phyloP scores from a whole-genome alignment of 2,113 vertebrate genomes.

The Phalacrocorax pelagicus region DNA sequence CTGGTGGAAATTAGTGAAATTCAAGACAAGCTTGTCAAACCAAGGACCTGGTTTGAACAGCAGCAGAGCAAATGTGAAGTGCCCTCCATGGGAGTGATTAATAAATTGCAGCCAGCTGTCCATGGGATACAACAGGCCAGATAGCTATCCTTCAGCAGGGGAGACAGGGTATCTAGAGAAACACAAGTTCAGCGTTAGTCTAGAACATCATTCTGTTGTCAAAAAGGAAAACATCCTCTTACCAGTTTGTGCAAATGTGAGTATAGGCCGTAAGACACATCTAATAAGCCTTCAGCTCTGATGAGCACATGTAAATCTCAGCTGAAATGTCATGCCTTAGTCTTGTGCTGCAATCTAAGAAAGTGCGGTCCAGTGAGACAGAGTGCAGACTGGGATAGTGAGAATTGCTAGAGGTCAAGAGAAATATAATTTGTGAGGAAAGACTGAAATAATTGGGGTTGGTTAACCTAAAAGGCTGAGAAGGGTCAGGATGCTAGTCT shows the following conservation, averaged over 20 bases:
- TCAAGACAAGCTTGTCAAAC: background rate
- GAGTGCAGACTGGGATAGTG: background rate
- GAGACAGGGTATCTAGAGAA: background rate
- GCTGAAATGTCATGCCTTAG: background rate
- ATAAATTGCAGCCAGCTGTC: background rate
- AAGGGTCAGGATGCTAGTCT: background rate
- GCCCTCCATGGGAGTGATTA: background rate
- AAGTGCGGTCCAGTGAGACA: background rate
- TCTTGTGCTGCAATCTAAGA: background rate
- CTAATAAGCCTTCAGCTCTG: background rate
- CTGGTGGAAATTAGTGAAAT: background rate
- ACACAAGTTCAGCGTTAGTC: background rate
- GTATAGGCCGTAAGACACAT: background rate
- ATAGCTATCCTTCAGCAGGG: background rate
- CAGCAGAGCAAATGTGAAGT: background rate
- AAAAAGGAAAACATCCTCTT: background rate
- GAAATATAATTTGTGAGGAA: background rate
- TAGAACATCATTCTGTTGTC: rapidly evolving
- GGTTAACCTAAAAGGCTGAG: background rate
- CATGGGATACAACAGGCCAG: background rate
- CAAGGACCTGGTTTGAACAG: background rate
- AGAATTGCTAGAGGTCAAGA: background rate
- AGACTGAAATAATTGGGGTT: background rate
- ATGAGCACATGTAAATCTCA: background rate
- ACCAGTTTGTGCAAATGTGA: background rate